A percentile compares a stretch with the other conserved stretches of the same genome.
phyloP scores from a whole-genome alignment of 2,797 vertebrate species.

The Mormyrops boulengeri region DNA sequence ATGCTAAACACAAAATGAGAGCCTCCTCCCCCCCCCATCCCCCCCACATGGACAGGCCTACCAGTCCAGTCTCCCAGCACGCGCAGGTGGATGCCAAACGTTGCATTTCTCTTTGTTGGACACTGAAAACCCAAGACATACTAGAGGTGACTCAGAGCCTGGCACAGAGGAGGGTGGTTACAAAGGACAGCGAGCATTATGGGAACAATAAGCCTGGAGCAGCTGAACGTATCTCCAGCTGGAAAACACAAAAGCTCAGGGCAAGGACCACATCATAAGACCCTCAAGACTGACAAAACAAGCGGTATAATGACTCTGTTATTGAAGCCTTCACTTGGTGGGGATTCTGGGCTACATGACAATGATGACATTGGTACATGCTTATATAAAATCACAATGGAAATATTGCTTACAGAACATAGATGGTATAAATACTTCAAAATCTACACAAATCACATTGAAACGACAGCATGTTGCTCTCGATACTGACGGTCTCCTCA shows the following conservation, averaged over 20 bases:
- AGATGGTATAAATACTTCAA: not conserved
- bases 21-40: not conserved
- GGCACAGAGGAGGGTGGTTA: not conserved
- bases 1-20: not conserved
- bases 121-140: constrained; percentile 69
- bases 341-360: not conserved
- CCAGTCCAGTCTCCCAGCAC: constrained; percentile 97
- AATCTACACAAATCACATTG: not conserved
- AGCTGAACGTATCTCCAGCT: not conserved
- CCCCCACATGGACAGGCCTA: constrained; percentile 48
- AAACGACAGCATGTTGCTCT: not conserved
- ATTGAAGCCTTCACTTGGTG: not conserved
- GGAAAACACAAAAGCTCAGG: not conserved
- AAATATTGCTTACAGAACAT: not conserved
- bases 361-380: not conserved
- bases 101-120: constrained; percentile 82
- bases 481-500: not conserved
- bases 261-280: not conserved
- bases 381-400: not conserved
- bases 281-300: not conserved
- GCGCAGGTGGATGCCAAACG: constrained; percentile 89
- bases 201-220: not conserved
- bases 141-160: constrained; percentile 20
- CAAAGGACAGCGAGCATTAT: not conserved
- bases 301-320: not conserved